Evolutionary conservation across 2,797 vertebrate species (phyloP).

Genomic region (Poeciliopsis gracilis): DNA sequence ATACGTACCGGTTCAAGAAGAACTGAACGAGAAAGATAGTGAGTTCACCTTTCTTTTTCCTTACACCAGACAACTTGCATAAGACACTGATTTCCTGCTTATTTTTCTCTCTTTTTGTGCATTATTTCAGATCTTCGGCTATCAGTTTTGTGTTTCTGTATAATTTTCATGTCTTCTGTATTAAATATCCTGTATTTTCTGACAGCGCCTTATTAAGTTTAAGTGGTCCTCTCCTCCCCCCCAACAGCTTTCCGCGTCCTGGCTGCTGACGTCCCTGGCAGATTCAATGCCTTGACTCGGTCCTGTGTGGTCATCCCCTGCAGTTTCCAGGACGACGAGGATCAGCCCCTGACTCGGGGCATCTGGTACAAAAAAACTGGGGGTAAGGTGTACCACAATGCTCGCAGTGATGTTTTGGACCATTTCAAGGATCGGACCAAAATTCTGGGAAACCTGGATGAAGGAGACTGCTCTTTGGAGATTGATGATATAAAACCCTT

Average conservation of each 20-base stretch:
- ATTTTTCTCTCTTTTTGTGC: not conserved
- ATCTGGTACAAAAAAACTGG: constrained; percentile 61
- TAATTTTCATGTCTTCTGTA: not conserved
- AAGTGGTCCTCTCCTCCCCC: not conserved
- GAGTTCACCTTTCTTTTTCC: constrained; percentile 8
- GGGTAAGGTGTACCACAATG: constrained; percentile 62
- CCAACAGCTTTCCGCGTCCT: constrained; percentile 33
- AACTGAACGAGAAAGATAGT: constrained; percentile 48
- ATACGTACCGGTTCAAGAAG: constrained; percentile 31
- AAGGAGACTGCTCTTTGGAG: constrained; percentile 68
- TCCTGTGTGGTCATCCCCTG: constrained; percentile 78
- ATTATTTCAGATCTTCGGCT: not conserved
- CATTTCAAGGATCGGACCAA: constrained; percentile 70
- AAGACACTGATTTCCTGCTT: not conserved
- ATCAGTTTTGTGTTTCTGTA: not conserved
- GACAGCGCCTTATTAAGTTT: not conserved
- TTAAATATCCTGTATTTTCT: not conserved
- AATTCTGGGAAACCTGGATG: constrained; percentile 55
- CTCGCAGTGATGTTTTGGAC: constrained; percentile 40
- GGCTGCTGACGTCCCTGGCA: constrained; percentile 56
- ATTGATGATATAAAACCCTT: constrained; percentile 70
- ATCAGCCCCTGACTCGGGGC: constrained; percentile 27
- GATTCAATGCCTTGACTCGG: constrained; percentile 54
- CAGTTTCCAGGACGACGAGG: constrained; percentile 37
- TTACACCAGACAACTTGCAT: not conserved